Conservation (phyloP, 2,797 vertebrate genomes). For the Syngnathus rostellatus region DNA sequence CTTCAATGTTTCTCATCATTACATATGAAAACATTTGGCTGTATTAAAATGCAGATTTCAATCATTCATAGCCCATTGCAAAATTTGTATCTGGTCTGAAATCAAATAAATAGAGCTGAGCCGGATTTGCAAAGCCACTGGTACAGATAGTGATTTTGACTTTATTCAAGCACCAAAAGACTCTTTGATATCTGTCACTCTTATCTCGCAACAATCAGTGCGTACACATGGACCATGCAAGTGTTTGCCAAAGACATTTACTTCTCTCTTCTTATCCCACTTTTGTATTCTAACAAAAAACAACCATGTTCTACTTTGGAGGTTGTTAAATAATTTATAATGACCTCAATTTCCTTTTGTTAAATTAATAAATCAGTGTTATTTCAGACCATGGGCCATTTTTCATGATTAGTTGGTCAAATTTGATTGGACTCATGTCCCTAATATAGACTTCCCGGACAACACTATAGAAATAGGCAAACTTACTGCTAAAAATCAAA, state of each 20-base stretch:
- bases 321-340: neutral
- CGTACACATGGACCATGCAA: neutral
- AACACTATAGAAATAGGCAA: no score
- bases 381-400: neutral
- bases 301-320: neutral
- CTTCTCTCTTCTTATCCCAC: neutral
- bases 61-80: neutral
- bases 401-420: no score
- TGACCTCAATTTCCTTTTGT: neutral
- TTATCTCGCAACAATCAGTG: neutral
- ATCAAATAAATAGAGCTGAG: slow-evolving; percentile 3
- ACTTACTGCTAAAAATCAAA: no score
- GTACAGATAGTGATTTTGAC: neutral
- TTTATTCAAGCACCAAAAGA: neutral
- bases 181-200: slow-evolving; percentile 1
- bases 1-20: neutral
- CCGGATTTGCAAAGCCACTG: neutral
- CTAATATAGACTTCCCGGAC: no score
- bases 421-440: no score
- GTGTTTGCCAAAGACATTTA: neutral
- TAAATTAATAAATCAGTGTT: neutral
- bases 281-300: neutral
- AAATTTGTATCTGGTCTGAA: neutral
- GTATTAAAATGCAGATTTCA: slow-evolving; percentile 7
- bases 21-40: neutral